A percentile compares a stretch with the other conserved stretches of the same genome.
Evolutionary conservation across 2,797 vertebrate genomes (phyloP).

Genomic region (Oreortyx pictus): DNA sequence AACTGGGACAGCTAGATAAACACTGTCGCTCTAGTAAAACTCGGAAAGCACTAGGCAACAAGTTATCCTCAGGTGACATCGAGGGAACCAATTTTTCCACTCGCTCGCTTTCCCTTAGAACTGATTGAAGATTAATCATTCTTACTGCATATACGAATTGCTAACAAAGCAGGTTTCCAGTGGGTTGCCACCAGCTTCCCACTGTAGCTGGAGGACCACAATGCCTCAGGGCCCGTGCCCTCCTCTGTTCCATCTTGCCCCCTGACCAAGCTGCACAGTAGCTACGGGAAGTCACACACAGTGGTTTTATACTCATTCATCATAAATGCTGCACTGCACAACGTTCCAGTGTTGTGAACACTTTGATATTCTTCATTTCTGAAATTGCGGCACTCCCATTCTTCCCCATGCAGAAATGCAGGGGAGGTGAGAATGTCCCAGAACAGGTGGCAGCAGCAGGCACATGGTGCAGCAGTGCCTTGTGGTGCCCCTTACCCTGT

Average conservation of each 20-base stretch:
- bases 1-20: neutral
- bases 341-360: neutral
- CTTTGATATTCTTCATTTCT: neutral
- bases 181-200: neutral
- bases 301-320: neutral
- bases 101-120: neutral
- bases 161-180: neutral
- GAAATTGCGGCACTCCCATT: neutral
- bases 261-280: neutral
- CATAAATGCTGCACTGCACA: neutral
- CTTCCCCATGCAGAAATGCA: neutral
- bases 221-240: neutral
- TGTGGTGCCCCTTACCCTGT: rapidly evolving
- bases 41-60: neutral
- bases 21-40: neutral
- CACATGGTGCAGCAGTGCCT: too few relatives aligned
- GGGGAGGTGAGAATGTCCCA: neutral
- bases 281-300: neutral
- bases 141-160: neutral
- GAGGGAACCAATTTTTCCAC: neutral
- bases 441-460: too few relatives aligned
- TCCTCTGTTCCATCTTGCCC: neutral
- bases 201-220: neutral
- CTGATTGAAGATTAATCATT: neutral
- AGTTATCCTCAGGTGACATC: neutral